Base-by-base conservation (phyloP, 2,797 vertebrate genomes). In the Yasuhikotakia modesta region DNA sequence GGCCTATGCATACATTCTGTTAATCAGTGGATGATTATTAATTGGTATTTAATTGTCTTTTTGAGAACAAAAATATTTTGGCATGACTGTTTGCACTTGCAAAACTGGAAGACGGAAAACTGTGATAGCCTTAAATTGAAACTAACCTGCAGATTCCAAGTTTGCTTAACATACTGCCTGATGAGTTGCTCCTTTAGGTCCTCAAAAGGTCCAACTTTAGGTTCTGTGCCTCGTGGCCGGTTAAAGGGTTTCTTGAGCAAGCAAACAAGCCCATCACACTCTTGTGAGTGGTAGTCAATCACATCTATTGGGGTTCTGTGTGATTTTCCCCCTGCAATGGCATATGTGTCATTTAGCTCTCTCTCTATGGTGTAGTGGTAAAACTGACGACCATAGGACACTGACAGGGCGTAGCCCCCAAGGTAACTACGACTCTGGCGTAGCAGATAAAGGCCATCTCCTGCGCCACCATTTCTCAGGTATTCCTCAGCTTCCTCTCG, bases 331-430 rank as follows among this genome's bases (percentile, higher is more conserved):
- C 97, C 97, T 0, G 95, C 89, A 13, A 99, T 99, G 66, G 95
- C 95, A 0, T 94, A 99, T 0, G 88, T 94, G 12, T 96, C 94
- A 13, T 92, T 95, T 63, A 94, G 53, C 78, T 98, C 92, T 35
- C 92, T 92, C 88, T 99, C 97, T 3, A 99, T 99, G 73, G 96
- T 97, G 85, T 99, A 99, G 87, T 99, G 97, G 89, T 95, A 96
- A 61, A 91, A 95, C 76, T 93, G 95, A 46, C 85, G 85, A 11
- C 86, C 83, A 1, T 92, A 76, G 0, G 94, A 91, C 87, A 99
- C 92, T 0, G 97, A 99, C 5, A 99, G 90, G 0, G 96, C 96
- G 8, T 94, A 99, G 70, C 97, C 96, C 0, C 97, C 97, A 4
- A 99, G 89, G 82, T 96, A 96, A 86, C 95, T 99, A 13, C 97